Conservation (phyloP, 2,113 vertebrate species). For the Corythaeola cristata region DNA sequence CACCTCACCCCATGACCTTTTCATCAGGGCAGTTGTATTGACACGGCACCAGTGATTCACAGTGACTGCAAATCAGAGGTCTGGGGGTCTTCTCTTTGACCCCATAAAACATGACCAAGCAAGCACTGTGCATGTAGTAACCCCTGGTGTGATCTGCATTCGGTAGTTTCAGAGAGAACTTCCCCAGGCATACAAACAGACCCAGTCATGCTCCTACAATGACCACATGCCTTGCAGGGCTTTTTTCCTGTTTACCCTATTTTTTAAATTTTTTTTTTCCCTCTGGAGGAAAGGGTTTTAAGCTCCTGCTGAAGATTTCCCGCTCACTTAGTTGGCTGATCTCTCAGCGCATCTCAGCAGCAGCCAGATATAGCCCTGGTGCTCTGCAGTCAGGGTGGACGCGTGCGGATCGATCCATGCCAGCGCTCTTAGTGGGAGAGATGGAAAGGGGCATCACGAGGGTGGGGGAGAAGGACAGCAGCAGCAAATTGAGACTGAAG, state of each 20-base stretch:
- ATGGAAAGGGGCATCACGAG: fast-evolving
- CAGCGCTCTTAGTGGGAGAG: fast-evolving
- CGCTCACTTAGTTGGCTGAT: not conserved
- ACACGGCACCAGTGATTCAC: not conserved
- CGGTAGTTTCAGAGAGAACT: not conserved
- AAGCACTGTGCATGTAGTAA: not conserved
- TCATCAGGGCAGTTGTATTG: not conserved
- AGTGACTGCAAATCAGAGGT: not conserved
- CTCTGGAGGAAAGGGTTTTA: not conserved
- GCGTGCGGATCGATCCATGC: fast-evolving
- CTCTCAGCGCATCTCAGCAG: not conserved
- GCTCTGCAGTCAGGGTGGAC: not conserved
- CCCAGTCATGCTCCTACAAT: not conserved
- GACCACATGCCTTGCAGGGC: not conserved
- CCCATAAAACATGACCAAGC: not conserved
- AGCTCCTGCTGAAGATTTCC: not conserved
- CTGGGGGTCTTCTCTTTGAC: not conserved
- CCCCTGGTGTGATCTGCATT: not conserved
- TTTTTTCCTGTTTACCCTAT: not conserved
- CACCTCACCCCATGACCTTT: not conserved
- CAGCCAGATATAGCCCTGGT: not conserved
- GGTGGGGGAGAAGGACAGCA: not conserved
- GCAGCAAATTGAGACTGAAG: not conserved
- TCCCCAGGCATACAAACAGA: not conserved
- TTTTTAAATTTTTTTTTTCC: fast-evolving